Percentiles rank a stretch among this genome's conserved stretches.
These are phyloP conservation scores for Harpagifer antarcticus DNA, from an alignment of 2,797 vertebrate genomes.

Conservation along the genomic window DNA sequence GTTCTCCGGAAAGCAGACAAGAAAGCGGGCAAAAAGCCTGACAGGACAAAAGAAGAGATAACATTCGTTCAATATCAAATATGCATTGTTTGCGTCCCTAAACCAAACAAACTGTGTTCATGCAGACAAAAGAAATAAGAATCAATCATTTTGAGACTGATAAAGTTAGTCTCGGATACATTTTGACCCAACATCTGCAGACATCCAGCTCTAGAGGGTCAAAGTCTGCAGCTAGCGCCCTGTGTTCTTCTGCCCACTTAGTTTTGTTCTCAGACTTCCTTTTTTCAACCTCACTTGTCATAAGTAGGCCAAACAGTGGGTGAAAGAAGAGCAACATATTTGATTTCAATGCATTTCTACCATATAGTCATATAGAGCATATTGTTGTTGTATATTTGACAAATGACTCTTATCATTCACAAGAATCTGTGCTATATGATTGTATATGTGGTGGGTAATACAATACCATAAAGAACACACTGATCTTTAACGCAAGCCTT, in stretches of 20 bases:
- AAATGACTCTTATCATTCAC: too few relatives aligned
- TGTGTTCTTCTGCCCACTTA: not conserved
- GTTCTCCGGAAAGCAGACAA: conserved; percentile 5
- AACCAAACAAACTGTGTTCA: conserved; percentile 25
- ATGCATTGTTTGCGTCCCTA: not conserved
- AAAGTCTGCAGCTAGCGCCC: conserved; percentile 54
- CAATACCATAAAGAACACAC: not conserved
- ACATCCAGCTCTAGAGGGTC: conserved; percentile 40
- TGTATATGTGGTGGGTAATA: not conserved
- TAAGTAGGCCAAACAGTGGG: too few relatives aligned
- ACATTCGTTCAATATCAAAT: conserved; percentile 10
- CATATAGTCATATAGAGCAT: too few relatives aligned
- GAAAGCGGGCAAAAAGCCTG: not conserved
- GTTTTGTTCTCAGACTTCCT: conserved; percentile 11
- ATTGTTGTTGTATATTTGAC: too few relatives aligned
- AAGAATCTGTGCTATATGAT: too few relatives aligned
- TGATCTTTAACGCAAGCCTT: not conserved
- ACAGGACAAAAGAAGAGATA: conserved; percentile 9
- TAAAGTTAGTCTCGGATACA: not conserved
- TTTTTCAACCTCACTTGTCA: too few relatives aligned
- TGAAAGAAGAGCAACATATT: too few relatives aligned
- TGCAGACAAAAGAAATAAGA: not conserved
- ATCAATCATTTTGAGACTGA: not conserved
- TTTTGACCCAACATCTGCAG: conserved; percentile 10
- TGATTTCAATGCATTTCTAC: too few relatives aligned